Evolutionary conservation across 2,113 vertebrate species (phyloP), one percentile per base, ranked within the genome.

Genomic region (Addax nasomaculatus): DNA sequence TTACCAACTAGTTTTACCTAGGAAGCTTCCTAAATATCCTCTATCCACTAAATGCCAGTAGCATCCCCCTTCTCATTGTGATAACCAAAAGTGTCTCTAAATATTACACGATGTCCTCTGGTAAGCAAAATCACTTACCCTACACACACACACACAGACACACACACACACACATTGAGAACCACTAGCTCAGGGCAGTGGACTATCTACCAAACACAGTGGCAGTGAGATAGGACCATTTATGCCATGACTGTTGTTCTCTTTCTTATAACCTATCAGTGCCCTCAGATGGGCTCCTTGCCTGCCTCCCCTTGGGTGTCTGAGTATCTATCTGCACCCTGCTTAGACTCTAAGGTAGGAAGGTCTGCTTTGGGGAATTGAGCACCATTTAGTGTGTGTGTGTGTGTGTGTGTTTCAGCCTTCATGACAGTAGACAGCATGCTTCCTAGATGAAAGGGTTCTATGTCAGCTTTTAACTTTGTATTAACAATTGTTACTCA

Each of bases 401-500:
- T 29, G 16, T 55, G 9, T 58, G 36, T 55, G 27, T 27, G 58
- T 67, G 2, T 93, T 88, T 95, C 60, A 16, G 64, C 45, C 67
- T 95, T 53, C 45, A 45, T 89, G 64, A 85, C 58, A 45, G 51
- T 93, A 87, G 64, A 87, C 29, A 78, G 78, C 55, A 27, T 15
- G 8, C 87, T 96, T 60, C 33, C 79, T 89, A 85, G 67, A 90
- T 84, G 92, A 90, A 96, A 95, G 51, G 16, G 27, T 87, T 95
- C 81, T 16, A 4, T 88, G 53, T 95, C 79, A 93, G 73, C 80
- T 94, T 95, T 93, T 85, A 36, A 78, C 21, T 95, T 94, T 92
- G 85, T 90, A 57, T 94, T 92, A 90, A 83, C 60, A 91, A 64
- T 67, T 62, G 43, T 92, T 96, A 88, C 60, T 53, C 81, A 90